Percentiles rank a stretch among this genome's conserved stretches.
Conservation (phyloP, 1,140 invertebrate species). For the Pogonomyrmex barbatus region DNA sequence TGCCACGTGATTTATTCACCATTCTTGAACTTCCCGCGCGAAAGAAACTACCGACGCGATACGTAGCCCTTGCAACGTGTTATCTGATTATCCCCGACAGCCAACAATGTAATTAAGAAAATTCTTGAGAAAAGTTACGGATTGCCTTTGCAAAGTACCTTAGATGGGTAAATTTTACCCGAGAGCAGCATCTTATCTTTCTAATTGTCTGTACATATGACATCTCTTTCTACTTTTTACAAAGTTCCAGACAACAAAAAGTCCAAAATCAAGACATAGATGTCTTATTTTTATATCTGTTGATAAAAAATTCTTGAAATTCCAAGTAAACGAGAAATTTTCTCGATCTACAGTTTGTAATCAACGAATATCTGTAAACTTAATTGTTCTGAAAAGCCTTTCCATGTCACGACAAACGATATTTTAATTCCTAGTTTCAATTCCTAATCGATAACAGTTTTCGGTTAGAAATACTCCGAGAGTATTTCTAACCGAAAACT, state of each 20-base stretch:
- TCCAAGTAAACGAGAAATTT: neutral
- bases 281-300: neutral
- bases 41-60: conserved; percentile 51
- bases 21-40: conserved; percentile 53
- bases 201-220: neutral
- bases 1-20: conserved; percentile 58
- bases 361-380: neutral
- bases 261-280: too few species aligned
- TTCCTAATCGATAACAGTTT: neutral
- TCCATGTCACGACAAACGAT: neutral
- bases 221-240: neutral
- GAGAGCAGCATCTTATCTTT: neutral
- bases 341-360: neutral
- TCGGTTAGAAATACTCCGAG: too few species aligned
- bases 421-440: conserved; percentile 41
- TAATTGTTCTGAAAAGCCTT: conserved; percentile 47
- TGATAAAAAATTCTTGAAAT: neutral
- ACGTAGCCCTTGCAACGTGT: conserved; percentile 9
- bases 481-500: conserved; percentile 34
- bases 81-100: conserved; percentile 55
- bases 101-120: conserved; percentile 49
- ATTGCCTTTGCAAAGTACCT: conserved; percentile 2
- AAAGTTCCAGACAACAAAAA: too few species aligned
- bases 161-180: neutral
- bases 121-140: conserved; percentile 23